phyloP scores from a whole-genome alignment of 2,797 vertebrate genomes.

The Leptatherina wallacei region DNA sequence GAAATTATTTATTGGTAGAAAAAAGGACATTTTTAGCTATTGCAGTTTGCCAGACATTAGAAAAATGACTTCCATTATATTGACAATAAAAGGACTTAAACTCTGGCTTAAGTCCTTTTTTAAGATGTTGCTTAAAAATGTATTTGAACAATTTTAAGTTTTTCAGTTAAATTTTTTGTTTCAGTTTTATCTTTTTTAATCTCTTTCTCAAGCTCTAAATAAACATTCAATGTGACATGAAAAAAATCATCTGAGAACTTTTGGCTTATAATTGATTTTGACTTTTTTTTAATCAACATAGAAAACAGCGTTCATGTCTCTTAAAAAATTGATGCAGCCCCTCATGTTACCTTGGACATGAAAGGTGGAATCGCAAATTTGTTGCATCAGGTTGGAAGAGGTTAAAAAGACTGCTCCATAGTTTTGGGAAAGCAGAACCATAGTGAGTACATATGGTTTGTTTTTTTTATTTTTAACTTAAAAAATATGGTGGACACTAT shows the following conservation, averaged over 20 bases:
- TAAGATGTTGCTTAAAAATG: no score
- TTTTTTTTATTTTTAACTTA: not conserved
- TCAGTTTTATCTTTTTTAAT: no score
- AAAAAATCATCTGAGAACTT: not conserved
- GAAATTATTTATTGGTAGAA: slow-evolving; percentile 7
- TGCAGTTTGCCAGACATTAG: slow-evolving; percentile 47
- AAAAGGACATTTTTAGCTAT: slow-evolving; percentile 51
- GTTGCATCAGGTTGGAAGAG: not conserved
- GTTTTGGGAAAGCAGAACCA: not conserved
- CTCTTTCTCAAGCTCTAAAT: not conserved
- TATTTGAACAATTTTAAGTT: no score
- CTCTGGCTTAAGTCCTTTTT: not conserved
- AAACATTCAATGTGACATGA: not conserved
- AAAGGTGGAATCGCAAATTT: not conserved
- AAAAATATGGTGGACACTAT: not conserved
- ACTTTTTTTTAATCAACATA: not conserved
- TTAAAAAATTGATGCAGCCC: not conserved
- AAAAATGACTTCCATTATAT: slow-evolving; percentile 75
- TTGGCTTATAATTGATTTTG: not conserved
- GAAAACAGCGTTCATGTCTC: not conserved
- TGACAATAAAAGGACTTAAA: slow-evolving; percentile 11
- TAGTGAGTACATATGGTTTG: not conserved
- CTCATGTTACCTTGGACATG: not conserved
- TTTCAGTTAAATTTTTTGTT: no score
- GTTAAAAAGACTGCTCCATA: not conserved